Evolutionary conservation across 2,888 invertebrate species (phyloP), one percentile per base, ranked within the genome.

Genomic region (Cremastinae sp.): DNA sequence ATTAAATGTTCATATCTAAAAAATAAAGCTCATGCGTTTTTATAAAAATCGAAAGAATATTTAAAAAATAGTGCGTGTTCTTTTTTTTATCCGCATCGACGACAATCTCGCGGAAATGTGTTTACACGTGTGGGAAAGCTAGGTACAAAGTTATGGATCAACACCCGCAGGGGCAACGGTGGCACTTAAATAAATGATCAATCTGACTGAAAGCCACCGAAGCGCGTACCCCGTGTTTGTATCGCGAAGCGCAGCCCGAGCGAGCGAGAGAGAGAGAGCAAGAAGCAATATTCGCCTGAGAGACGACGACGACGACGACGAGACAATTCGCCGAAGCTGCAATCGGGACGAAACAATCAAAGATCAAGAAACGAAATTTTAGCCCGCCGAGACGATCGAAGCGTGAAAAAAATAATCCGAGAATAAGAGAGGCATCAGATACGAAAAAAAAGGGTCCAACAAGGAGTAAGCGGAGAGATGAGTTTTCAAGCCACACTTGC

Each of bases 141-240:
- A 74, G 70, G 51, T 74, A 64, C 47, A 59, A 73, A 79, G 80
- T 83, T 84, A 83, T 80, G 80, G 81, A 85, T 82, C 80, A 84
- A 82, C 82, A 81, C 79, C 74, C 62, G 72, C 51, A 16, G 47
- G 54, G 59, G 70, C 58, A 58, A 69, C 59, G 79, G 65, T 78
- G 79, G 83, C 81, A 84, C 82, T 85, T 84, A 85, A 86, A 86
- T 85, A 84, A 86, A 85, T 86, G 84, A 86, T 84, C 84, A 84
- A 84, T 85, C 83, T 81, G 78, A 80, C 80, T 83, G 85, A 85
- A 84, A 86, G 84, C 82, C 76, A 69, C 43, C 49, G 68, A 36
- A 36, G 49, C 34, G 51, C 12, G 76, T 77, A 61, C 71, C 68
- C 43, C 38, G 65, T 65, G 62, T 78, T 68, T 70, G 51, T 65